Conservation (phyloP, 2,888 invertebrate species). For the Pachycephus smyrnensis region DNA sequence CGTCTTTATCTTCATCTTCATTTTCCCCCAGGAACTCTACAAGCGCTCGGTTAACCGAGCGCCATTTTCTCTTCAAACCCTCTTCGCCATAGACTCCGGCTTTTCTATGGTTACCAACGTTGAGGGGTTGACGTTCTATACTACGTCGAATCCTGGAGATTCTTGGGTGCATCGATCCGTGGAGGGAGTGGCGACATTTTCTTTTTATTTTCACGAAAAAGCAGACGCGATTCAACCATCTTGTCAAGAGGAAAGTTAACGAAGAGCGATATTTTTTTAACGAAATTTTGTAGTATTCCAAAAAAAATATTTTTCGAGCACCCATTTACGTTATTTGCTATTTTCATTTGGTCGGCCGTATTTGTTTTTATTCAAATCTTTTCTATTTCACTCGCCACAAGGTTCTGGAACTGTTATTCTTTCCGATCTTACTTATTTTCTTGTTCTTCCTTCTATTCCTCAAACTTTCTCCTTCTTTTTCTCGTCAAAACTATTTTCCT, state of each 20-base stretch:
- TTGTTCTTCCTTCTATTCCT: not conserved
- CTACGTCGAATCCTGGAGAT: not conserved
- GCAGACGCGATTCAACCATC: not conserved
- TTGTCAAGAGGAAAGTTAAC: not conserved
- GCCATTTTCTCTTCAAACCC: constrained; percentile 55
- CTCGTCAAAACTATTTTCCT: too few relatives aligned
- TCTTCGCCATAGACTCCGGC: not conserved
- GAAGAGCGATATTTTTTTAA: not conserved
- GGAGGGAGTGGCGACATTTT: not conserved
- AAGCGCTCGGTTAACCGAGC: constrained; percentile 39
- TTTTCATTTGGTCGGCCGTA: not conserved
- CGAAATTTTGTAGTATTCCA: not conserved
- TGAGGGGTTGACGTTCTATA: not conserved
- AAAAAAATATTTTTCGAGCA: not conserved
- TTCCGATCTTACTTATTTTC: not conserved
- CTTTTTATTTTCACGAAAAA: not conserved
- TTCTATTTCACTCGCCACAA: not conserved
- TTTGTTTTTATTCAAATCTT: not conserved
- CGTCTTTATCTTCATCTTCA: constrained; percentile 20
- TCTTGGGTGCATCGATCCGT: not conserved
- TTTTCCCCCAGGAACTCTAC: constrained; percentile 37
- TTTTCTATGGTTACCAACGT: not conserved
- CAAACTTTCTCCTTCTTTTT: not conserved
- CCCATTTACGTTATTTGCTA: not conserved
- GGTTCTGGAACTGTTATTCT: not conserved